A percentile compares a stretch with the other conserved stretches of the same genome.
phyloP scores from a whole-genome alignment of 30 jellyfish, hydroid and myxozoan genomes.

The Morbakka virulenta region DNA sequence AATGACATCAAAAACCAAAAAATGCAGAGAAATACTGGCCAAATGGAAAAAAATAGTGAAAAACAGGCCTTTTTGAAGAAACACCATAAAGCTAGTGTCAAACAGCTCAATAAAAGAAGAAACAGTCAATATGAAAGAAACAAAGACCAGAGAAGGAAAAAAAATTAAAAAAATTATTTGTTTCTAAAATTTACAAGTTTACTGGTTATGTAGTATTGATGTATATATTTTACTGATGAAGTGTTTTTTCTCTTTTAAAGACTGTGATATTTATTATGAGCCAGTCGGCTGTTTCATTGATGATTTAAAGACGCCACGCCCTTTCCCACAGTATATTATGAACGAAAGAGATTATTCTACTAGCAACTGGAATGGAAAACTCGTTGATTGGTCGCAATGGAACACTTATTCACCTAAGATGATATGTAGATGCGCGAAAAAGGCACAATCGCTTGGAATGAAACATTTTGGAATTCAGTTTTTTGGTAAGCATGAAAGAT shows the following conservation, averaged over 20 bases:
- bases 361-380: constrained; percentile 58
- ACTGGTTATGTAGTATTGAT: too few relatives aligned
- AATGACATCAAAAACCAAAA: too few relatives aligned
- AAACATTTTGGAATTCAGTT: constrained; percentile 56
- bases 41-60: too few relatives aligned
- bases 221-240: too few relatives aligned
- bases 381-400: constrained; percentile 77
- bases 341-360: constrained; percentile 65
- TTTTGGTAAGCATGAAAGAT: constrained; percentile 43
- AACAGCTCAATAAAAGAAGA: too few relatives aligned
- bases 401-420: constrained; percentile 61
- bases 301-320: constrained; percentile 54
- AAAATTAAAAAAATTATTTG: too few relatives aligned
- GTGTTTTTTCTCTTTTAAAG: constrained; percentile 1
- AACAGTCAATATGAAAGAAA: too few relatives aligned
- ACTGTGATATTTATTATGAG: constrained; percentile 68
- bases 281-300: constrained; percentile 77
- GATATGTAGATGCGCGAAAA: constrained; percentile 83
- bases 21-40: too few relatives aligned
- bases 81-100: too few relatives aligned
- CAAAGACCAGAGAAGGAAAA: too few relatives aligned
- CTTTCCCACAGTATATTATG: constrained; percentile 63
- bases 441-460: constrained; percentile 52
- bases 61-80: too few relatives aligned
- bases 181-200: too few relatives aligned